phyloP scores from a whole-genome alignment of 2,888 invertebrate species.

The Masnerella sp. region DNA sequence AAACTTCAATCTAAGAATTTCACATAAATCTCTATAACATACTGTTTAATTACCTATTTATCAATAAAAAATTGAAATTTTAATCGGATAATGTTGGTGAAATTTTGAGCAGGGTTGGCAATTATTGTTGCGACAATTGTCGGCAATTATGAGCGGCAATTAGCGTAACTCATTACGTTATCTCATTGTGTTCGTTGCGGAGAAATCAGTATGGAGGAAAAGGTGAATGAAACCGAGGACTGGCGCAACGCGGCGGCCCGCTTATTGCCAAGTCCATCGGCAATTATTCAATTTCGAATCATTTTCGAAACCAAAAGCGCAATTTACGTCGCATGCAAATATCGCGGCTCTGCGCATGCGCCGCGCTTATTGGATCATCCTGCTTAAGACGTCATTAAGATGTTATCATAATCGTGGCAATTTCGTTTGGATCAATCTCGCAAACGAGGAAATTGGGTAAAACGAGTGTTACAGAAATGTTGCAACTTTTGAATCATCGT shows the following conservation, averaged over 20 bases:
- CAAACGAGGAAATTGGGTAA: background rate
- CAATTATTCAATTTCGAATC: slow-evolving; percentile 20
- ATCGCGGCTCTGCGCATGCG: background rate
- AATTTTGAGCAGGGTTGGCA: too few relatives aligned
- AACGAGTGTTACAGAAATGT: too few relatives aligned
- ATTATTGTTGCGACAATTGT: slow-evolving; percentile 2
- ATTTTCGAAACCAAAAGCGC: background rate
- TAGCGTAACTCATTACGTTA: slow-evolving; percentile 22
- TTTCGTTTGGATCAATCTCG: background rate
- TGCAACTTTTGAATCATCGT: too few relatives aligned
- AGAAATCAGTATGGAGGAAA: slow-evolving; percentile 15
- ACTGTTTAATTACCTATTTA: too few relatives aligned
- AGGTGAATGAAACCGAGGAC: slow-evolving; percentile 11
- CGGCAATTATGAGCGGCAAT: slow-evolving; percentile 9
- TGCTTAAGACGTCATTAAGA: slow-evolving; percentile 31
- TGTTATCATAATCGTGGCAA: slow-evolving; percentile 23
- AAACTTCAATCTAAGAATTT: too few relatives aligned
- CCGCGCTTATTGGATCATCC: slow-evolving; percentile 26
- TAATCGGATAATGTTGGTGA: too few relatives aligned
- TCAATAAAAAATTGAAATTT: too few relatives aligned
- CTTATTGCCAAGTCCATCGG: background rate
- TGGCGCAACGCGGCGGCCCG: slow-evolving; percentile 7
- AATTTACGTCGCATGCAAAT: slow-evolving; percentile 12
- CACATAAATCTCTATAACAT: too few relatives aligned
- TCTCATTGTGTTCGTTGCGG: slow-evolving; percentile 4